These are phyloP conservation scores for Tinea trinotella DNA, from an alignment of 2,888 invertebrate genomes.

Conservation along the genomic window DNA sequence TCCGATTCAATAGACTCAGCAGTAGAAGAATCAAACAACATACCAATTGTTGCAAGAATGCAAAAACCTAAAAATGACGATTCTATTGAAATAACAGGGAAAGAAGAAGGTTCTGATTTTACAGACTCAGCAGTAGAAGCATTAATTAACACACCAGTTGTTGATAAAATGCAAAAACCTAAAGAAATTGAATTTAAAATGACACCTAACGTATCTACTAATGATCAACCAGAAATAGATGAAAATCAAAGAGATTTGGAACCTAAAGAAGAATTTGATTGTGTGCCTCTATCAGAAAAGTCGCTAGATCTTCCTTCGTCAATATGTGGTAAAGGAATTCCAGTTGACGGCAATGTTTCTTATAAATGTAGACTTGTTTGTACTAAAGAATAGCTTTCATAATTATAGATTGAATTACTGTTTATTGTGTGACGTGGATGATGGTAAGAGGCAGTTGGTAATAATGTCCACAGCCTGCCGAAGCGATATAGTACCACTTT, in stretches of 20 bases:
- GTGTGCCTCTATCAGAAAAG: background rate
- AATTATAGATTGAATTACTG: slow-evolving; percentile 4
- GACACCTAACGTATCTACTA: too few relatives aligned
- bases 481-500: too few relatives aligned
- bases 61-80: background rate
- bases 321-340: slow-evolving; percentile 20
- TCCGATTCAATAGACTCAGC: background rate
- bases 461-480: too few relatives aligned
- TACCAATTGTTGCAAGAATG: background rate
- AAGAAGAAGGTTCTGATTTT: too few relatives aligned
- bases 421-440: background rate
- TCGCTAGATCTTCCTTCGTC: background rate
- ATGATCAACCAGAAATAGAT: too few relatives aligned
- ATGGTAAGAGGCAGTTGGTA: too few relatives aligned
- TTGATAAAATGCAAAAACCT: too few relatives aligned
- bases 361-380: slow-evolving; percentile 56
- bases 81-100: too few relatives aligned
- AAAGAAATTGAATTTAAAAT: too few relatives aligned
- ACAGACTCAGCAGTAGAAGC: too few relatives aligned
- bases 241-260: too few relatives aligned
- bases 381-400: slow-evolving; percentile 32
- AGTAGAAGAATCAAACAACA: background rate
- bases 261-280: background rate
- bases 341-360: slow-evolving; percentile 45
- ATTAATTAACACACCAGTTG: too few relatives aligned